These are phyloP conservation scores for Tragelaphus scriptus DNA, from an alignment of 2,113 vertebrate genomes.

Conservation along the genomic window DNA sequence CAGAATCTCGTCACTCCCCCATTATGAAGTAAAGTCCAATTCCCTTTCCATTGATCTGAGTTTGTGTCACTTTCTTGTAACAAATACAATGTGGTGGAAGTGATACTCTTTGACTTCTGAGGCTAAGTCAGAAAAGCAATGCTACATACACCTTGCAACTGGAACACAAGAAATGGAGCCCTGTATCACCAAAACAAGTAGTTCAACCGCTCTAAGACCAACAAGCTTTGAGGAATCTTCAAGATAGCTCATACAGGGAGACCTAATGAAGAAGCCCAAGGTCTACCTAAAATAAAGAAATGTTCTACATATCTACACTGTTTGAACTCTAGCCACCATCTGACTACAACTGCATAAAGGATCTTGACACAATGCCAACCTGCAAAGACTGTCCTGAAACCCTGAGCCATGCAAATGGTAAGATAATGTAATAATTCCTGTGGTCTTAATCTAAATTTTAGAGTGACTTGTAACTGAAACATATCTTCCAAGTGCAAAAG, in stretches of 20 bases:
- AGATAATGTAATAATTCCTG: not conserved
- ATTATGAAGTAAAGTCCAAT: not conserved
- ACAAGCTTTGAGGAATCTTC: not conserved
- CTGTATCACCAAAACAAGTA: not conserved
- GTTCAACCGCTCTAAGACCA: not conserved
- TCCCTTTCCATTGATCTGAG: not conserved
- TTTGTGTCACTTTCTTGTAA: not conserved
- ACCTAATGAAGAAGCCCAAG: not conserved
- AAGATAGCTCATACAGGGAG: not conserved
- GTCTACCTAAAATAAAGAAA: not conserved
- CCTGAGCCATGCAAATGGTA: not conserved
- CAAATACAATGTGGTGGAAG: not conserved
- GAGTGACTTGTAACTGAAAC: not conserved
- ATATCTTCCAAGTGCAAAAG: conserved; percentile 1
- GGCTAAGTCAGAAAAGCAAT: not conserved
- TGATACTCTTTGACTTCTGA: not conserved
- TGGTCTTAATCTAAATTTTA: conserved; percentile 1
- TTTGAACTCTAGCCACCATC: not conserved
- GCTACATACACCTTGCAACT: not conserved
- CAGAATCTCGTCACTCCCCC: not conserved
- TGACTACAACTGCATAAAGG: not conserved
- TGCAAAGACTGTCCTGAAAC: not conserved
- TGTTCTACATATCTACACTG: not conserved
- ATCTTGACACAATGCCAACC: not conserved
- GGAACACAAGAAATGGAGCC: not conserved